Evolutionary conservation across 2,888 invertebrate genomes (phyloP), one percentile per base, ranked within the genome.

Genomic region (Eupithecia centaureata): DNA sequence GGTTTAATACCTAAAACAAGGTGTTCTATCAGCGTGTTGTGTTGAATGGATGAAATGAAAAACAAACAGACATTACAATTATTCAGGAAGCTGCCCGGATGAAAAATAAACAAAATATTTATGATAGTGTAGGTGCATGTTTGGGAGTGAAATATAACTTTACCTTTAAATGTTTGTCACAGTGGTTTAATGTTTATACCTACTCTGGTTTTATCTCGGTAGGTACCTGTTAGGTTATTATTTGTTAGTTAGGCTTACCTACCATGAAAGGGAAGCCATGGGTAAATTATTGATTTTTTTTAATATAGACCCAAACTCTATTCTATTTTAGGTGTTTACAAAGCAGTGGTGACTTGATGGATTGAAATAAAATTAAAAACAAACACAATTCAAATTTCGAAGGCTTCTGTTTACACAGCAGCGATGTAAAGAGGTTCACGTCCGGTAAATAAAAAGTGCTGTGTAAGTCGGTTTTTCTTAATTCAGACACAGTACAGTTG

Each of bases 21-120:
- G 35, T 10, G n/a, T n/a, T 13, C 13, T 22, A 8, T 18, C 27
- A 52, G 13, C 35, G 35, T n/a, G n/a, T 35, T n/a, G 5, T 52
- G 52, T 52, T 52, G 52, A 52, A 2, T 4, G 28, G 28, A 59
- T 59, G 42, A 54, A 54, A 62, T 62, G 33, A 62, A 62, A 62
- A 62, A 52, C 61, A 61, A 61, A 54, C 52, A 52, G 59, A 25
- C 35, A 27, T 52, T 27, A 27, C 38, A 28, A 54, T 54, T 54
- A 27, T 27, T 27, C 25, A 54, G 54, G 13, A 15, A 27, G 54
- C 27, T 8, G 5, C 54, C 2, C 3, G 54, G 54, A 54, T 28
- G 15, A 28, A 54, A 28, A 15, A 54, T 8, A 51, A 28, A 54
- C 8, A 27, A 25, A 15, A 54, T 42, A 18, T 18, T n/a, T 42